Evolutionary conservation across 2,113 vertebrate genomes (phyloP).

Genomic region (Eurystomus gularis): DNA sequence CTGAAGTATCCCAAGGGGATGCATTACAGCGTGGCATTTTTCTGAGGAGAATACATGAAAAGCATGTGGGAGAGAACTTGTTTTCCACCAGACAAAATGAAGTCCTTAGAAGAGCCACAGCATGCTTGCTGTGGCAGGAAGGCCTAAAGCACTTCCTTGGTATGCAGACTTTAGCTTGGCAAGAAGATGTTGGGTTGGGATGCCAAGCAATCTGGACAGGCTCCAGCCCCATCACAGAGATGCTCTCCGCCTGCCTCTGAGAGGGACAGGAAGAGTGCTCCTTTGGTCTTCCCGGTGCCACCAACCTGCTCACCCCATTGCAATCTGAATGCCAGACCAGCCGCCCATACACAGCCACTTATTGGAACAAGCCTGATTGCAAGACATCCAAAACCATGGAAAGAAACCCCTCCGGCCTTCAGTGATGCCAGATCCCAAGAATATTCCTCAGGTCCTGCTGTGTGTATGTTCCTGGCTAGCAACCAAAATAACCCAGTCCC

Average conservation of each 20-base stretch:
- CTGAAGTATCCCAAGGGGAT: background rate
- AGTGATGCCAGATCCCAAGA: background rate
- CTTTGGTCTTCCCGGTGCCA: background rate
- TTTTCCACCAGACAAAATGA: background rate
- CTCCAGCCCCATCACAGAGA: background rate
- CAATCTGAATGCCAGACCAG: background rate
- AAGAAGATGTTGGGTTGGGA: background rate
- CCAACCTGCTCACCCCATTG: background rate
- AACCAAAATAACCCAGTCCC: background rate
- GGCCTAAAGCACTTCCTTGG: background rate
- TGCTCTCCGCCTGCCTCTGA: background rate
- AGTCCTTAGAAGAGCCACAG: background rate
- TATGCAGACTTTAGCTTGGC: conserved; percentile 31
- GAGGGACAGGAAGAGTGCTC: background rate
- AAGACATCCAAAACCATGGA: background rate
- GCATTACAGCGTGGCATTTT: background rate
- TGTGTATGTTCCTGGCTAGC: background rate
- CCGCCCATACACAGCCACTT: background rate
- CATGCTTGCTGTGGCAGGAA: background rate
- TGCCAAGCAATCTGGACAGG: background rate
- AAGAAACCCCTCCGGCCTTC: background rate
- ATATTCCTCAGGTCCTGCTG: background rate
- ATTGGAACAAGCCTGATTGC: background rate
- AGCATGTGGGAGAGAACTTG: background rate
- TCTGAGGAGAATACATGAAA: background rate